phyloP scores from a whole-genome alignment of 2,888 invertebrate genomes.

The Andrena haemorrhoa region DNA sequence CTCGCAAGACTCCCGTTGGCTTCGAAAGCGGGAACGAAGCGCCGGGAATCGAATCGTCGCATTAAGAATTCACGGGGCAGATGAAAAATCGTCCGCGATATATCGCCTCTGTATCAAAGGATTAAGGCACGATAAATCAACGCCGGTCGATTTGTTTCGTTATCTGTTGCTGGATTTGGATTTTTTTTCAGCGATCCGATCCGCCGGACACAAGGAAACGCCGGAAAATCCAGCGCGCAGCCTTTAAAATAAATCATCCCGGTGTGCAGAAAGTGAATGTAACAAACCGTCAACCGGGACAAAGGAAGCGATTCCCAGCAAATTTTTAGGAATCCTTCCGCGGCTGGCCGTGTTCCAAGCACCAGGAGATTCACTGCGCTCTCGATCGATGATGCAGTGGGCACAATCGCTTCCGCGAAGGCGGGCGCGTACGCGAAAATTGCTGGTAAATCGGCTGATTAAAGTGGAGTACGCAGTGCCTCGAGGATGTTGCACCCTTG shows the following conservation, averaged over 20 bases:
- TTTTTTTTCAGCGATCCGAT: conserved; percentile 12
- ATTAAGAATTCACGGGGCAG: conserved; percentile 19
- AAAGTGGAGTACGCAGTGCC: no score
- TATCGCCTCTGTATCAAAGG: conserved; percentile 12
- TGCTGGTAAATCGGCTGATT: no score
- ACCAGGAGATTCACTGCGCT: conserved; percentile 16
- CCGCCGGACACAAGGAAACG: conserved; percentile 18
- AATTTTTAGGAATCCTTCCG: conserved; percentile 41
- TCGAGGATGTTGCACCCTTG: background rate
- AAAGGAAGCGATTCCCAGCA: conserved; percentile 30
- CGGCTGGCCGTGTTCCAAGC: conserved; percentile 30
- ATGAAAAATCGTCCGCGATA: conserved; percentile 41
- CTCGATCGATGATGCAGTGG: background rate
- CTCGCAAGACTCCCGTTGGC: no score
- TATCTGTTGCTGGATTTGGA: conserved; percentile 12
- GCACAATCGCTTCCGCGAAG: background rate
- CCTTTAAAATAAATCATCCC: conserved; percentile 35
- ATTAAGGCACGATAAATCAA: conserved; percentile 45
- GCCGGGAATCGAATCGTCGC: background rate
- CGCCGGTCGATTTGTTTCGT: conserved; percentile 41
- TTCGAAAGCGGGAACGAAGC: conserved; percentile 2
- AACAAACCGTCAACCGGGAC: background rate
- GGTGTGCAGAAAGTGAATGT: background rate
- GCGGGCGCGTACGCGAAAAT: background rate
- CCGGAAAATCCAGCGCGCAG: background rate